These are phyloP conservation scores for Limnephilus marmoratus DNA, from an alignment of 2,888 invertebrate genomes.

Conservation along the genomic window DNA sequence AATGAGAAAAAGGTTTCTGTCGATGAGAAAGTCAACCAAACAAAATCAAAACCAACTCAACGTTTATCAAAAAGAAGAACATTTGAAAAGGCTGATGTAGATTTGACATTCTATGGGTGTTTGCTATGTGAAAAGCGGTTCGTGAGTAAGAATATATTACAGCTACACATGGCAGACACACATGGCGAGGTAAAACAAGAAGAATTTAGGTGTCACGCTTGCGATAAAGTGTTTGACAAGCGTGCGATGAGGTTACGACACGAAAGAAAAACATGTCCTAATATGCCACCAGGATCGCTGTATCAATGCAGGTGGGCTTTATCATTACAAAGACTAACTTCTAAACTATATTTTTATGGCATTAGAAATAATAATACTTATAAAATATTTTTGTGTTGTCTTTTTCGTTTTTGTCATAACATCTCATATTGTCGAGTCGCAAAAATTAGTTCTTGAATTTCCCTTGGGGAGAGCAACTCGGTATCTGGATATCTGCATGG, in stretches of 20 bases:
- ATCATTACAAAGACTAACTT: too few species aligned
- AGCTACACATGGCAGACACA: conserved; percentile 7
- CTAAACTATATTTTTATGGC: background rate
- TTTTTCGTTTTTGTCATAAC: too few species aligned
- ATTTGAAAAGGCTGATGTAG: background rate
- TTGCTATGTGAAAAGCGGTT: conserved; percentile 20
- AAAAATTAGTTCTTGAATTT: too few species aligned
- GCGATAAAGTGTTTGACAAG: conserved; percentile 3
- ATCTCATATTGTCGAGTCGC: too few species aligned
- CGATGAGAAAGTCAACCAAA: background rate
- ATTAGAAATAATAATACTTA: too few species aligned
- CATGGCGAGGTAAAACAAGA: background rate
- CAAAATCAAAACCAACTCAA: background rate
- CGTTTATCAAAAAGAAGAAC: background rate
- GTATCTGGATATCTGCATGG: too few species aligned
- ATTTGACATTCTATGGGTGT: conserved; percentile 28
- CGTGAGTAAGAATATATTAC: background rate
- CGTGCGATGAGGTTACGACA: background rate
- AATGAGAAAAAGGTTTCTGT: background rate
- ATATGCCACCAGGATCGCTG: conserved; percentile 42
- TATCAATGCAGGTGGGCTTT: conserved; percentile 47
- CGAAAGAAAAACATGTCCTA: conserved; percentile 16
- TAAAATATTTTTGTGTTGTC: too few species aligned
- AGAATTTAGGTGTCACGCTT: conserved; percentile 9
- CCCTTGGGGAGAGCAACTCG: too few species aligned